Evolutionary conservation across 2,113 vertebrate species (phyloP), one percentile per base, ranked within the genome.

Genomic region (Rhinopomastus cyanomelas): DNA sequence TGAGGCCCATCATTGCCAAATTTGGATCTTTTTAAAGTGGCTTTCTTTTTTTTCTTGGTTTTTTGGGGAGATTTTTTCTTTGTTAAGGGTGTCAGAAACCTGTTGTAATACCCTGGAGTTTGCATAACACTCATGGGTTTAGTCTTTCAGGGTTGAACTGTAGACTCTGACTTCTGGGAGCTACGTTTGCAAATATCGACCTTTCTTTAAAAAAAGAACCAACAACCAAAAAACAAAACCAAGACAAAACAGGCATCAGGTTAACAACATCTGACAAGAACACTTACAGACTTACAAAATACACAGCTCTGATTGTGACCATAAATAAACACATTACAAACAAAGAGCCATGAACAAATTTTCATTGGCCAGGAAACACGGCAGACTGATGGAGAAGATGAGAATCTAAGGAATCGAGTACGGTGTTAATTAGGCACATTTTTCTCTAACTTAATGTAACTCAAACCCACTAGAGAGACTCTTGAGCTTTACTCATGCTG

Each of bases 251-350:
- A 95, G 90, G 93, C 94, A 96, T 93, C 75, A 76, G 95, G 96
- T 96, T 92, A 96, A 90, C 81, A 89, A 96, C 91, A 94, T 92
- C 95, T 92, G 79, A 88, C 89, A 64, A 73, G 82, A 95, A 96
- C 89, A 89, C 91, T 94, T 96, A 94, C 90, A 96, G 90, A 96
- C 92, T 95, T 94, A 96, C 71, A 90, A 94, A 96, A 93, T 93
- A 85, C 90, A 78, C 85, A 72, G 90, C 84, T 90, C 82, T 92
- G 17, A 64, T 66, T 87, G 91, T 94, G 89, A 92, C 87, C 94
- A 96, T 95, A 96, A 96, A 96, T 96, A 97, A 96, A 97, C 92
- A 96, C 89, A 65, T 97, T 94, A 96, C 95, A 93, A 92, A 96
- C 85, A 93, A 91, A 85, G 92, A 96, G 71, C 87, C n/a, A n/a